A percentile compares a stretch with the other conserved stretches of the same genome.
Evolutionary conservation across 1,140 invertebrate genomes (phyloP).

Genomic region (Pachyrhynchus sulphureomaculatus): DNA sequence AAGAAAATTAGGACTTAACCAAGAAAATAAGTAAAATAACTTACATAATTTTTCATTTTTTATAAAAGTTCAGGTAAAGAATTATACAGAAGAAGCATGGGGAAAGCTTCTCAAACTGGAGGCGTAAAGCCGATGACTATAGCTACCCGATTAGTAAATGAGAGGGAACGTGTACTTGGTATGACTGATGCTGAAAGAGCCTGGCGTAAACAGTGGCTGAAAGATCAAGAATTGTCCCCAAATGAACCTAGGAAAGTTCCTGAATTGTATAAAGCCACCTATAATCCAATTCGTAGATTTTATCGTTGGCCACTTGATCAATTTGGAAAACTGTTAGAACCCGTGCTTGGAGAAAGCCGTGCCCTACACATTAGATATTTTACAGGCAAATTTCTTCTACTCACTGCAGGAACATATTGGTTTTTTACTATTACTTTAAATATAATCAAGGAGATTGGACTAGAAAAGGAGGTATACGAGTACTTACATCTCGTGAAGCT

Average conservation of each 20-base stretch:
- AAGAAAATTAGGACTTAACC: too few relatives aligned
- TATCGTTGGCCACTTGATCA: slow-evolving; percentile 71
- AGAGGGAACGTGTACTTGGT: slow-evolving; percentile 75
- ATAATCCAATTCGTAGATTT: slow-evolving; percentile 76
- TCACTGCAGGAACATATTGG: slow-evolving; percentile 52
- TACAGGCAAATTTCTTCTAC: slow-evolving; percentile 63
- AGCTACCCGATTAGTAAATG: slow-evolving; percentile 67
- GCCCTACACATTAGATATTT: slow-evolving; percentile 61
- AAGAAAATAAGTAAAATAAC: too few relatives aligned
- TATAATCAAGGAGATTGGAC: slow-evolving; percentile 79
- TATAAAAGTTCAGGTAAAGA: background rate
- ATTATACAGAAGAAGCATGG: slow-evolving; percentile 18
- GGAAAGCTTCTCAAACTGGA: slow-evolving; percentile 55
- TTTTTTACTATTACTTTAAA: slow-evolving; percentile 71
- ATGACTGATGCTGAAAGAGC: slow-evolving; percentile 82
- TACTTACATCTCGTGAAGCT: slow-evolving; percentile 54
- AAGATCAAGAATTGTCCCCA: slow-evolving; percentile 74
- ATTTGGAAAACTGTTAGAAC: slow-evolving; percentile 58
- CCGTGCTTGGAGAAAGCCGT: slow-evolving; percentile 57
- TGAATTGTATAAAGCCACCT: slow-evolving; percentile 65
- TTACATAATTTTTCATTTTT: slow-evolving; percentile 16
- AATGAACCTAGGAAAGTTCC: slow-evolving; percentile 71
- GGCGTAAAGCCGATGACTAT: slow-evolving; percentile 72
- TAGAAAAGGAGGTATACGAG: slow-evolving; percentile 66
- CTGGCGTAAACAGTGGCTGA: slow-evolving; percentile 79